phyloP scores from a whole-genome alignment of 2,113 vertebrate species.

The Neodon shergylaensis region DNA sequence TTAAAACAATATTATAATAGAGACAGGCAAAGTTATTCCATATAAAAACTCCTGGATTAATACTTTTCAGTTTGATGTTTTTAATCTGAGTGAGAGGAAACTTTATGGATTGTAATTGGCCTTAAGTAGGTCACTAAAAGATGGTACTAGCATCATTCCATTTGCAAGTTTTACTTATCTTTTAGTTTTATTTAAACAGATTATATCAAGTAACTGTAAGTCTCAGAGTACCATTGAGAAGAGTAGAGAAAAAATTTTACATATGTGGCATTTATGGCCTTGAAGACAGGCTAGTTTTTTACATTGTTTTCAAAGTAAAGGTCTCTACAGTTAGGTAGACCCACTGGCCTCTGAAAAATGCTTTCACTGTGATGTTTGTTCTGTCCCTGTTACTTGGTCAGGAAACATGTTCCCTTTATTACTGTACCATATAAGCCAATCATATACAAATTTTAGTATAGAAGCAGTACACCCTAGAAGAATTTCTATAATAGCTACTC shows the following conservation, averaged over 20 bases:
- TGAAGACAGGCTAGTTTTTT: neutral
- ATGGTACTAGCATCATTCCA: neutral
- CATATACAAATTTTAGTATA: neutral
- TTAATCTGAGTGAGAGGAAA: neutral
- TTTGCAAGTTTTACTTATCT: neutral
- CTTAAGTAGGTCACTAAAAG: neutral
- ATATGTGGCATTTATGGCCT: neutral
- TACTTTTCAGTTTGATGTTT: conserved; percentile 1
- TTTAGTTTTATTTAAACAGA: neutral
- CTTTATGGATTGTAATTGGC: neutral
- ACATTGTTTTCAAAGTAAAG: neutral
- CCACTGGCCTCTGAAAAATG: neutral
- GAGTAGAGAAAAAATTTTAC: neutral
- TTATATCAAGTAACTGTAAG: neutral
- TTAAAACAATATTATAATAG: conserved; percentile 21
- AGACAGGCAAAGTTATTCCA: neutral
- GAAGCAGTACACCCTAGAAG: neutral
- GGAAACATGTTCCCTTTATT: neutral
- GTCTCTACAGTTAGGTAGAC: neutral
- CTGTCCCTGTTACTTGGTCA: neutral
- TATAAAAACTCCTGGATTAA: neutral
- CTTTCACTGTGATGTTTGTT: neutral
- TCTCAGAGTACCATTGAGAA: neutral
- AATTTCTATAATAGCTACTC: neutral
- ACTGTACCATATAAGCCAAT: neutral